Conservation (phyloP, 2,888 invertebrate genomes). For the Callyntrura guangdongensis region DNA sequence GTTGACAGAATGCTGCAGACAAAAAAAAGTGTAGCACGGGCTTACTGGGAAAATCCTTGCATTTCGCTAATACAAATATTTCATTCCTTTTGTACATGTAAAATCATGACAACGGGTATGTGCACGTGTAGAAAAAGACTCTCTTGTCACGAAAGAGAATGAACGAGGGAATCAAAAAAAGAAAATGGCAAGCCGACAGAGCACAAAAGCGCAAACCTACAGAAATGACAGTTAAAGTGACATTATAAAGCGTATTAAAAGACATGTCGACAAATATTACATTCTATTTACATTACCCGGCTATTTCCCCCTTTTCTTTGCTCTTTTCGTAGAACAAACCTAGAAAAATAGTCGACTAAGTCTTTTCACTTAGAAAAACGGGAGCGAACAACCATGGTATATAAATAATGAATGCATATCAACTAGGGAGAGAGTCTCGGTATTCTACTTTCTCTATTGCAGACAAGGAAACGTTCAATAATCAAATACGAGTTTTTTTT, state of each 20-base stretch:
- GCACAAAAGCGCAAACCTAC: background rate
- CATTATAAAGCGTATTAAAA: constrained; percentile 29
- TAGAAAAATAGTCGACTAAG: constrained; percentile 30
- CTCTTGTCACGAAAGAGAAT: constrained; percentile 3
- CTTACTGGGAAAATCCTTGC: background rate
- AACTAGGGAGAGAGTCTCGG: background rate
- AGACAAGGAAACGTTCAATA: background rate
- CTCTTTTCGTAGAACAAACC: background rate
- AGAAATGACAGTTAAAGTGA: constrained; percentile 47
- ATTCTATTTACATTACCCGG: constrained; percentile 7
- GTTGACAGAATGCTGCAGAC: background rate
- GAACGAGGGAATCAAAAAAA: background rate
- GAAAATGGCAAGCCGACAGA: background rate
- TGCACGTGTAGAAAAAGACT: background rate
- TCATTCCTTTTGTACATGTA: background rate
- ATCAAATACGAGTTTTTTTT: background rate
- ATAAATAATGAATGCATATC: background rate
- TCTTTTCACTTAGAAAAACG: constrained; percentile 4
- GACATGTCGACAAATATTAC: constrained; percentile 41
- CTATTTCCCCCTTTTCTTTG: background rate
- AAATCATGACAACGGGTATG: background rate
- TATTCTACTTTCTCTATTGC: background rate
- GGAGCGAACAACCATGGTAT: background rate
- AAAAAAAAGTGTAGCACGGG: background rate
- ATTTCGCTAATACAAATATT: background rate